phyloP scores from a whole-genome alignment of 2,113 vertebrate genomes.

The Notarius quadriscutis region DNA sequence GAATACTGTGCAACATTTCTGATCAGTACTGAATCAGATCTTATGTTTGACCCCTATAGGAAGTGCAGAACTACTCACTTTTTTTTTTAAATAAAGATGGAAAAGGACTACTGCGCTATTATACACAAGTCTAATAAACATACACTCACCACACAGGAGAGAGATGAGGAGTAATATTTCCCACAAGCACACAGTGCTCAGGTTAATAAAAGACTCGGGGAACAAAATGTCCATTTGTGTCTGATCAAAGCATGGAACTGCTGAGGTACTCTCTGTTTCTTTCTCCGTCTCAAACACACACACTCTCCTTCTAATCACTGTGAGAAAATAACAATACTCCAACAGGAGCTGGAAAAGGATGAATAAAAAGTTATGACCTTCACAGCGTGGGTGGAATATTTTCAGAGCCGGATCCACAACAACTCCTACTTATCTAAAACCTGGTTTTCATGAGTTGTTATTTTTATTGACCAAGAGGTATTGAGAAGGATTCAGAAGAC shows the following conservation, averaged over 20 bases:
- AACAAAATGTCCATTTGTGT: slow-evolving; percentile 21
- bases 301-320: slow-evolving; percentile 26
- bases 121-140: neutral
- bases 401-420: neutral
- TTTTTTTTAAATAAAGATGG: slow-evolving; percentile 41
- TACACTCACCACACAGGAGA: neutral
- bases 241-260: slow-evolving; percentile 34
- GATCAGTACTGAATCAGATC: neutral
- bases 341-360: neutral
- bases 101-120: neutral
- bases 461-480: too few relatives aligned
- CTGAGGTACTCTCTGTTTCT: neutral
- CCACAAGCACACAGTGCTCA: slow-evolving; percentile 14
- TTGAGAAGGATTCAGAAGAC: too few relatives aligned
- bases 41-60: neutral
- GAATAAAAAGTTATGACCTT: neutral
- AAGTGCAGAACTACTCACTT: neutral
- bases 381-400: neutral
- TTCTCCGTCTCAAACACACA: slow-evolving; percentile 9
- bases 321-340: slow-evolving; percentile 9
- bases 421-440: neutral
- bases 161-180: slow-evolving; percentile 5
- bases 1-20: neutral
- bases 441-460: neutral
- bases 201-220: slow-evolving; percentile 34